A percentile compares a stretch with the other conserved stretches of the same genome.
phyloP scores from a whole-genome alignment of 2,888 invertebrate genomes.

The Yponomeuta cagnagella region DNA sequence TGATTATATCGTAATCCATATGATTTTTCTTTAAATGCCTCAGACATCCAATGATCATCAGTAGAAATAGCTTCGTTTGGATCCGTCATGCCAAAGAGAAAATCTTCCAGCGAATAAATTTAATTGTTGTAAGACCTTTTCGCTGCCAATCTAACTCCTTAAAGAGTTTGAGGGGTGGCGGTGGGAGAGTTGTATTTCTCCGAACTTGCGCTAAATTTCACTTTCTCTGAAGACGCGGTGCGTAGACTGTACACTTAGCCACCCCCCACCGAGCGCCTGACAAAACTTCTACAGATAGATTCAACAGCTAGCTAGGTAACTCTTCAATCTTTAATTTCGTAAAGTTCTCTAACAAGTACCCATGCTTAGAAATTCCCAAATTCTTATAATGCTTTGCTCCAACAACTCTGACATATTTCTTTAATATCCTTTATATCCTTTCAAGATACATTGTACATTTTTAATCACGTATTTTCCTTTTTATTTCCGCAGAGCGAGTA shows the following conservation, averaged over 20 bases:
- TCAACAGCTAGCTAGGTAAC: slow-evolving; percentile 28
- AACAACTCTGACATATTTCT: neutral
- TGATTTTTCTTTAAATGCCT: neutral
- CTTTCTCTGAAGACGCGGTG: slow-evolving; percentile 73
- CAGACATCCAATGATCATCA: neutral
- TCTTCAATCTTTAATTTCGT: slow-evolving; percentile 28
- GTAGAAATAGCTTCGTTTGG: neutral
- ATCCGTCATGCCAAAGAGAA: slow-evolving; percentile 46
- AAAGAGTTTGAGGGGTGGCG: slow-evolving; percentile 36
- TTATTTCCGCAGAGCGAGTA: neutral
- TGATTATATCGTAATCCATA: neutral
- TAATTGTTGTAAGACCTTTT: slow-evolving; percentile 73
- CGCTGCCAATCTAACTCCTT: slow-evolving; percentile 45
- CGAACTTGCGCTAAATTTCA: slow-evolving; percentile 75
- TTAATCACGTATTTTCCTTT: slow-evolving; percentile 17
- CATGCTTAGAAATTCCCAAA: neutral
- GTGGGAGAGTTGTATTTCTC: slow-evolving; percentile 67
- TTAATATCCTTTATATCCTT: neutral
- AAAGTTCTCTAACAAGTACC: neutral
- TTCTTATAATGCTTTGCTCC: neutral
- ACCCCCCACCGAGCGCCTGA: slow-evolving; percentile 49
- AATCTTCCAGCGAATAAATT: slow-evolving; percentile 68
- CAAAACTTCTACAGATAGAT: slow-evolving; percentile 55
- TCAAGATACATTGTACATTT: slow-evolving; percentile 13
- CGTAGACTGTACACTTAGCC: slow-evolving; percentile 71